phyloP scores from a whole-genome alignment of 2,888 invertebrate species.

The Scrobipalpa atriplicella region DNA sequence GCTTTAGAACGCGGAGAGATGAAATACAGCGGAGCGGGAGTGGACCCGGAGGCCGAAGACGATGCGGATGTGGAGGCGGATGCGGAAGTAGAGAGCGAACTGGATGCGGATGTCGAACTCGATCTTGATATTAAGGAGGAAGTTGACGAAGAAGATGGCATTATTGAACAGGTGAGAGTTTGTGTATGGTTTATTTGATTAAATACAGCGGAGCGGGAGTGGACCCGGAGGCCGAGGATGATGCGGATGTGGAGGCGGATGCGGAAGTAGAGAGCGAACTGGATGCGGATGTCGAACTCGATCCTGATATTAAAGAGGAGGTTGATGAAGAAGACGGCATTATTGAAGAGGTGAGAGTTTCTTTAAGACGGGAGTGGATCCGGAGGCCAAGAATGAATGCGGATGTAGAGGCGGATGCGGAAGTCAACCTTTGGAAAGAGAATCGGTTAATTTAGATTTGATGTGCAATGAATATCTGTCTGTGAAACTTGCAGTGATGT shows the following conservation, averaged over 20 bases:
- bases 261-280: no score
- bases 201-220: constrained; percentile 89
- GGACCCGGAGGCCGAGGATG: no score
- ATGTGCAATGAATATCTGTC: no score
- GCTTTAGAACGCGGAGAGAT: constrained; percentile 93
- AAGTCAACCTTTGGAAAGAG: no score
- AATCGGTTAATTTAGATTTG: no score
- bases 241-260: no score
- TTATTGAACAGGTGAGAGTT: constrained; percentile 45
- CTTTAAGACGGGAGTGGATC: no score
- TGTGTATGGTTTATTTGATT: constrained; percentile 66
- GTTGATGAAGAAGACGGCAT: no score
- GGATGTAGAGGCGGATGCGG: constrained; percentile 72
- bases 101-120: constrained; percentile 79
- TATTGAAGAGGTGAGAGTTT: no score
- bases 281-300: no score
- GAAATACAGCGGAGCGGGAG: constrained; percentile 89
- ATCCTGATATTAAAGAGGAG: no score
- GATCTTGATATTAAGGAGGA: constrained; percentile 84
- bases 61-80: constrained; percentile 74
- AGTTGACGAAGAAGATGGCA: constrained; percentile 83
- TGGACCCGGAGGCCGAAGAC: constrained; percentile 86
- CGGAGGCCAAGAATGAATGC: constrained; percentile 84
- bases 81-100: constrained; percentile 81
- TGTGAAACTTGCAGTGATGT: no score